Conservation (phyloP, 2,113 vertebrate species). For the Salvelinus sp. region DNA sequence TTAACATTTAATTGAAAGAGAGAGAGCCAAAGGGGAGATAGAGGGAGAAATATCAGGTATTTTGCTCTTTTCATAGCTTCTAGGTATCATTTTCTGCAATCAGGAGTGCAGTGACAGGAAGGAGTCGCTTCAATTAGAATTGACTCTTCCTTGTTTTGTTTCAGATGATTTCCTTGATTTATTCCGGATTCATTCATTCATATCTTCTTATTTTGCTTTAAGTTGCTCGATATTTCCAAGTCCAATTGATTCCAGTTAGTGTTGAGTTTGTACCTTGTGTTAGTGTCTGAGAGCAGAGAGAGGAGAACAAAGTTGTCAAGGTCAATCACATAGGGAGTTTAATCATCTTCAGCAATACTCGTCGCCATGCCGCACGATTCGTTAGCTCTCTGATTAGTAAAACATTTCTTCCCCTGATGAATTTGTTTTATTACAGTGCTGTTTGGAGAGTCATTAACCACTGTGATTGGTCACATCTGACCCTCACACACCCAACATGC, state of each 20-base stretch:
- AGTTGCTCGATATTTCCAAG: no score
- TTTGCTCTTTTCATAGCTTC: no score
- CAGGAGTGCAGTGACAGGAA: no score
- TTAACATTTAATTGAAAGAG: no score
- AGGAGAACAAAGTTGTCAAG: constrained; percentile 27
- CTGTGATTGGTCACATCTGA: neutral
- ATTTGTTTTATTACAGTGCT: constrained; percentile 27
- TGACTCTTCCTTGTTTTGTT: no score
- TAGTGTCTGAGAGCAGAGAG: neutral
- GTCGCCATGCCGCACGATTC: constrained; percentile 30
- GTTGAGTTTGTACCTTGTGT: neutral
- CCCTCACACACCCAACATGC: neutral
- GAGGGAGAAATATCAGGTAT: neutral
- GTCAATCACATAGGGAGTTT: constrained; percentile 35
- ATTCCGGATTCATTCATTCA: no score
- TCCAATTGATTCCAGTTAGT: no score
- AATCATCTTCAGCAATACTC: constrained; percentile 26
- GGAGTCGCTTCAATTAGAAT: no score
- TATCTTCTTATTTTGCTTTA: no score
- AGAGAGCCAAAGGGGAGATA: neutral
- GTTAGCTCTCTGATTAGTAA: constrained; percentile 46
- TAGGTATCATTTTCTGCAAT: no score
- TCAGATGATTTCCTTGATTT: no score
- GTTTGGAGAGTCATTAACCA: constrained; percentile 22
- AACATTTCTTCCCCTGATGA: constrained; percentile 38